Conservation (phyloP, 1,140 invertebrate genomes). For the Caenorhabditis tropicalis region DNA sequence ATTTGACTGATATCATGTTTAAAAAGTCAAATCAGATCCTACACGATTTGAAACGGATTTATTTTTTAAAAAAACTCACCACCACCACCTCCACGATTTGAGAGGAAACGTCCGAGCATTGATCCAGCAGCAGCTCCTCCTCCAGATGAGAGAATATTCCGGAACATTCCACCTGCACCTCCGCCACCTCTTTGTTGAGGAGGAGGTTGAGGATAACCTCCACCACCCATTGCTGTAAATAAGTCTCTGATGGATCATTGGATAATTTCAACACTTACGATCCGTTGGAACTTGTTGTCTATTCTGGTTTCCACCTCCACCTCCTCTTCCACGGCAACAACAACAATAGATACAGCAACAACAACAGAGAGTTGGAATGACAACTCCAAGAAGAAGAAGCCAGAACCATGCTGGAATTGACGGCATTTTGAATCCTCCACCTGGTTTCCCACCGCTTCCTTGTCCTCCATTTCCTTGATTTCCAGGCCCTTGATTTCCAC, state of each 20-base stretch:
- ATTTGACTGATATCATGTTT: too few species aligned
- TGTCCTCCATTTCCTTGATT: conserved; percentile 29
- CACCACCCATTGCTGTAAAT: conserved; percentile 19
- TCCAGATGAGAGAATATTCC: conserved; percentile 50
- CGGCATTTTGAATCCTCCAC: conserved; percentile 44
- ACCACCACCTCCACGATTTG: conserved; percentile 49
- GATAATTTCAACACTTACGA: not conserved
- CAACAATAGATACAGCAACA: conserved; percentile 56
- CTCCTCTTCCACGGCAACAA: conserved; percentile 55
- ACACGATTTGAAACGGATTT: too few species aligned
- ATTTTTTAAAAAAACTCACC: not conserved
- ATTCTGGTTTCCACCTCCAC: conserved; percentile 26
- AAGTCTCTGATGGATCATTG: not conserved
- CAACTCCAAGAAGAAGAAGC: conserved; percentile 48
- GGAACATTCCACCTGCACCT: conserved; percentile 46
- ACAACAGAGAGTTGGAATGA: conserved; percentile 52
- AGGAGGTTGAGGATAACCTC: conserved; percentile 24
- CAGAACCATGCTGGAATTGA: conserved; percentile 53
- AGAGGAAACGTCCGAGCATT: conserved; percentile 51
- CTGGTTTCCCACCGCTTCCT: conserved; percentile 34
- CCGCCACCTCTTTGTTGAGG: conserved; percentile 29
- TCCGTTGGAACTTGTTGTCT: conserved; percentile 28
- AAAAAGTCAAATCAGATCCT: too few species aligned
- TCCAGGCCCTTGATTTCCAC: conserved; percentile 45
- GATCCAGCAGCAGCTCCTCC: conserved; percentile 54